These are phyloP conservation scores for Sesamia inferens DNA, from an alignment of 2,888 invertebrate genomes.

Conservation along the genomic window DNA sequence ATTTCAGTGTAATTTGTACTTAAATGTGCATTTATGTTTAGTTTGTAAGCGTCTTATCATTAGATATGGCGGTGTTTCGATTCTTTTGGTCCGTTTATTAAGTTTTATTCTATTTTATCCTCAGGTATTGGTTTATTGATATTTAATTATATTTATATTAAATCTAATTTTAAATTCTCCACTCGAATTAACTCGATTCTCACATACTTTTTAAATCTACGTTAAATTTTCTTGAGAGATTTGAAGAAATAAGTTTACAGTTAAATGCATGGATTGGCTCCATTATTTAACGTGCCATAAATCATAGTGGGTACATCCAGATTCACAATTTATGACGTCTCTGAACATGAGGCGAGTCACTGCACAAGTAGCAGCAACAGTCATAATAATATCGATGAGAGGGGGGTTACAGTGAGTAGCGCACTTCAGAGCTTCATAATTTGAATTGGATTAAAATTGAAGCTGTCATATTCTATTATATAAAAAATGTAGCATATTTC, in stretches of 20 bases:
- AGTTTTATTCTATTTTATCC: slow-evolving; percentile 23
- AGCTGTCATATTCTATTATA: too few relatives aligned
- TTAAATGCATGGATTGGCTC: neutral
- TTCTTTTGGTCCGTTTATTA: slow-evolving; percentile 27
- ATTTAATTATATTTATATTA: slow-evolving; percentile 15
- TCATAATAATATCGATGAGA: neutral
- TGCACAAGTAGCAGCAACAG: neutral
- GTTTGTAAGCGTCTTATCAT: slow-evolving; percentile 35
- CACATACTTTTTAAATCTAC: neutral
- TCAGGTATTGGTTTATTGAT: slow-evolving; percentile 37
- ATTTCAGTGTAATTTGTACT: slow-evolving; percentile 60
- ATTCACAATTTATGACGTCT: neutral
- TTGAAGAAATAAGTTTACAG: neutral
- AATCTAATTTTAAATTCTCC: slow-evolving; percentile 25
- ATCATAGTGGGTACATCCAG: neutral
- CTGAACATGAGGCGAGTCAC: neutral
- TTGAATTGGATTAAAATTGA: too few relatives aligned
- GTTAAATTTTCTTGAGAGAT: neutral
- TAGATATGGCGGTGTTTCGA: slow-evolving; percentile 15
- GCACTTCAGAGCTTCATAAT: neutral
- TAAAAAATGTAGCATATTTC: slow-evolving; percentile 4
- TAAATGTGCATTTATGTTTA: slow-evolving; percentile 67
- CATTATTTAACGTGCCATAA: neutral
- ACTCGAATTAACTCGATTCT: slow-evolving; percentile 16
- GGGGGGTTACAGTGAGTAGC: neutral